Evolutionary conservation across 2,113 vertebrate genomes (phyloP), one percentile per base, ranked within the genome.

Genomic region (Acinonyx jubatus): DNA sequence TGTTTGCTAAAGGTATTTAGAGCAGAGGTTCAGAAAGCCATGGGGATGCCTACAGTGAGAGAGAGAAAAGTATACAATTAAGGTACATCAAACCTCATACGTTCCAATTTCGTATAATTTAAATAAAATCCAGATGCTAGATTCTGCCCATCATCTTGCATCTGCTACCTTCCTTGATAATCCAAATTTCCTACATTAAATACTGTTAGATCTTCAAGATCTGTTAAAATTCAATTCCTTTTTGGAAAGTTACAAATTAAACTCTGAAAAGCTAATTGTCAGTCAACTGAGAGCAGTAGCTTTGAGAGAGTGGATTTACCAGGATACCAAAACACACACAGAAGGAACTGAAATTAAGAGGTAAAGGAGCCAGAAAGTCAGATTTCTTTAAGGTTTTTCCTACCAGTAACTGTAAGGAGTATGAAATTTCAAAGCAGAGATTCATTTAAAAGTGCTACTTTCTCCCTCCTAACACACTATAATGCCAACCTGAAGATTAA

Each of bases 371-470:
- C 78, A 65, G 16, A 57, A 83, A 76, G 19, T 86, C 68, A 41
- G 45, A 78, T 94, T 95, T 89, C 3, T 65, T 48, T 33, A 68
- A 63, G 50, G 27, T 25, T 94, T 83, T 1, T 31, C 14, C 41
- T 78, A 45, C 25, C 63, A 63, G 36, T 29, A 71, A 79, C 13
- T 48, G 13, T 27, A 74, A 79, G 69, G 65, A 29, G 36, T 78
- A 7, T 76, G 63, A 84, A 89, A 93, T 80, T 95, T 96, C 86
- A 96, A 93, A 95, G 81, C 85, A 89, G 88, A 65, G 7, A 45
- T 50, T 63, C 73, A 57, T 16, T 16, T 31, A n/a, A 89, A 73
- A 86, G 25, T 61, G 48, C 84, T 33, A 21, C 71, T 1, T 50
- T 85, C 38, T 61, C 15, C 57, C 84, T 86, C 21, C 29, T 85